Evolutionary conservation across 2,888 invertebrate species (phyloP).

Genomic region (Rambutsinella grinnellia): DNA sequence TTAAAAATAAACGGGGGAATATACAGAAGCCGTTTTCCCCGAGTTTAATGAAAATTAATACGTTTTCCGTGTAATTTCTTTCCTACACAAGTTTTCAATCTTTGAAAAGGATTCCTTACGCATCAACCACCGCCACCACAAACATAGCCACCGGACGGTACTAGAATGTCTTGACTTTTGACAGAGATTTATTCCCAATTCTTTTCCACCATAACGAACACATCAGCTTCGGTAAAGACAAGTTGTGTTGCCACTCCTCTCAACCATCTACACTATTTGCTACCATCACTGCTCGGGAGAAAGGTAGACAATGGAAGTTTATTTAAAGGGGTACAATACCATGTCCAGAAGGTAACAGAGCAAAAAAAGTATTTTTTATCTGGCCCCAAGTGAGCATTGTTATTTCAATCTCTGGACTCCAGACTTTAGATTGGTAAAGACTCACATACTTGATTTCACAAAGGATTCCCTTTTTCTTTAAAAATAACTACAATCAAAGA

Average conservation of each 20-base stretch:
- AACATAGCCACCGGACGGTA: neutral
- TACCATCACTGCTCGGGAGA: conserved; percentile 8
- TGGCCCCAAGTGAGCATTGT: conserved; percentile 23
- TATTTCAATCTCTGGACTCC: conserved; percentile 34
- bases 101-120: neutral
- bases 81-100: conserved; percentile 43
- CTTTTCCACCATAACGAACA: conserved; percentile 10
- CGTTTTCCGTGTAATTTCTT: conserved; percentile 54
- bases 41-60: conserved; percentile 52
- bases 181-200: conserved; percentile 48
- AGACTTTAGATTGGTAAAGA: neutral
- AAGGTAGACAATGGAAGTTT: conserved; percentile 63
- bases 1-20: neutral
- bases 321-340: conserved; percentile 30
- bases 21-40: conserved; percentile 32
- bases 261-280: neutral
- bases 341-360: conserved; percentile 58
- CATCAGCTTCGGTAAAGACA: neutral
- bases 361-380: conserved; percentile 44
- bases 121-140: neutral
- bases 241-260: conserved; percentile 34
- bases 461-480: neutral
- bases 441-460: neutral
- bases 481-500: neutral
- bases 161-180: conserved; percentile 5